Evolutionary conservation across 2,888 invertebrate species (phyloP).

Genomic region (Drosophila nigricruria): DNA sequence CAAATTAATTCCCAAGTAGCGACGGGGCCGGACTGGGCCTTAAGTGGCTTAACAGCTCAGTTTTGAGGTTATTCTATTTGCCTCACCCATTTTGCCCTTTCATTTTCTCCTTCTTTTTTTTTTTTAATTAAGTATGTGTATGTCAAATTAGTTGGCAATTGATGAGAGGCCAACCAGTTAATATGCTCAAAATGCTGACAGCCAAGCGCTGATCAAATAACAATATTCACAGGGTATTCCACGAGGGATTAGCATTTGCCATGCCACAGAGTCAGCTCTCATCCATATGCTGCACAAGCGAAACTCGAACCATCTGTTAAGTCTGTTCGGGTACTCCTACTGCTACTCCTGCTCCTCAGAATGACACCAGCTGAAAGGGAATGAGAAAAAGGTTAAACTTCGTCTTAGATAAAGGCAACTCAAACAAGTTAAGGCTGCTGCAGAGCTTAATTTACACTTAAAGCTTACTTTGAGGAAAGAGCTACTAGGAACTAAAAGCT

Average conservation of each 20-base stretch:
- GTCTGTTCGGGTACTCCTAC: neutral
- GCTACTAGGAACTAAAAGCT: neutral
- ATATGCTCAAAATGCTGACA: slow-evolving; percentile 18
- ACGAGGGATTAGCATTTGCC: neutral
- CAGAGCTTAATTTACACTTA: neutral
- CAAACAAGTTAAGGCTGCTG: neutral
- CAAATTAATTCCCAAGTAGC: slow-evolving; percentile 73
- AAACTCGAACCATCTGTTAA: slow-evolving; percentile 2
- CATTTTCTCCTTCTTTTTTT: too few relatives aligned
- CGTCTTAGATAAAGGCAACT: neutral
- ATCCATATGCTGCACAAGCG: slow-evolving; percentile 10
- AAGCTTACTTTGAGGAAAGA: neutral
- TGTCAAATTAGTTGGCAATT: slow-evolving; percentile 75
- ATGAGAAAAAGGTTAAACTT: neutral
- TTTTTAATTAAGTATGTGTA: slow-evolving; percentile 68
- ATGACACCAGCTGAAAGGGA: neutral
- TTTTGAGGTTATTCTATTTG: slow-evolving; percentile 36
- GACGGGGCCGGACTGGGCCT: slow-evolving; percentile 29
- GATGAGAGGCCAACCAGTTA: slow-evolving; percentile 26
- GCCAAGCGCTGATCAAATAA: slow-evolving; percentile 9
- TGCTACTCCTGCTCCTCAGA: neutral
- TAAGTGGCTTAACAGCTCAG: slow-evolving; percentile 78
- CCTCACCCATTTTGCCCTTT: neutral
- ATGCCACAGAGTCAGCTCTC: neutral
- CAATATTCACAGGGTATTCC: neutral